Evolutionary conservation across 2,113 vertebrate species (phyloP).

Genomic region (Campylomormyrus tamandua): DNA sequence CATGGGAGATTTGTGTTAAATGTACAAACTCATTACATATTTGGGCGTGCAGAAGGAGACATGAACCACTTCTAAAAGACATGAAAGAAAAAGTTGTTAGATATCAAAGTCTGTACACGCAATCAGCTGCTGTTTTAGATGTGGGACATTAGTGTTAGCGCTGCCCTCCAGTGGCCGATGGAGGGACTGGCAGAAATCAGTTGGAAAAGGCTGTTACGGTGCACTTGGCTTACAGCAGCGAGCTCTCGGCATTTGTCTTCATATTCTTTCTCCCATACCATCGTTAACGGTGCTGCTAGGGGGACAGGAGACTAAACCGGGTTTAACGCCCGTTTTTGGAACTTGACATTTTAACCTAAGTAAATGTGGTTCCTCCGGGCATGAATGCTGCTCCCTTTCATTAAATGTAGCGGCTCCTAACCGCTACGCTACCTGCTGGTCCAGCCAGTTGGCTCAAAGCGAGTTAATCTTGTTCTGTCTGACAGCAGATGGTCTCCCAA

Average conservation of each 20-base stretch:
- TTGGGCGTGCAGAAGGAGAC: background rate
- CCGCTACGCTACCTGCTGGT: background rate
- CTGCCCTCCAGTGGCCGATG: slow-evolving; percentile 2
- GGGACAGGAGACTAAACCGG: background rate
- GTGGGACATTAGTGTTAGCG: background rate
- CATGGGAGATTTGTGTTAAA: background rate
- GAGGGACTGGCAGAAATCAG: background rate
- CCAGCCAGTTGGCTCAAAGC: background rate
- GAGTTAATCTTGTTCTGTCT: background rate
- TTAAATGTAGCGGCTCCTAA: background rate
- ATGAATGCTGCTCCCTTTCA: background rate
- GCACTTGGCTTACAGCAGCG: background rate
- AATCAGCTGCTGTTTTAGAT: background rate
- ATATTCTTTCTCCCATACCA: background rate
- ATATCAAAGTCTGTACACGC: background rate
- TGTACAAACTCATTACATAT: background rate
- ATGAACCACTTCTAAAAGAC: background rate
- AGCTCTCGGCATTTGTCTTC: background rate
- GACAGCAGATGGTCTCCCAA: slow-evolving; percentile 6
- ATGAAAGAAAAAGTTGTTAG: background rate
- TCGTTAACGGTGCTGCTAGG: background rate
- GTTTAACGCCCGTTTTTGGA: background rate
- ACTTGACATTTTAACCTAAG: background rate
- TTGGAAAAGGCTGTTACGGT: background rate
- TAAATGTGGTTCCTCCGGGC: background rate